Conservation (phyloP, 2,113 vertebrate genomes). For the Rhinopomastus cyanomelas region DNA sequence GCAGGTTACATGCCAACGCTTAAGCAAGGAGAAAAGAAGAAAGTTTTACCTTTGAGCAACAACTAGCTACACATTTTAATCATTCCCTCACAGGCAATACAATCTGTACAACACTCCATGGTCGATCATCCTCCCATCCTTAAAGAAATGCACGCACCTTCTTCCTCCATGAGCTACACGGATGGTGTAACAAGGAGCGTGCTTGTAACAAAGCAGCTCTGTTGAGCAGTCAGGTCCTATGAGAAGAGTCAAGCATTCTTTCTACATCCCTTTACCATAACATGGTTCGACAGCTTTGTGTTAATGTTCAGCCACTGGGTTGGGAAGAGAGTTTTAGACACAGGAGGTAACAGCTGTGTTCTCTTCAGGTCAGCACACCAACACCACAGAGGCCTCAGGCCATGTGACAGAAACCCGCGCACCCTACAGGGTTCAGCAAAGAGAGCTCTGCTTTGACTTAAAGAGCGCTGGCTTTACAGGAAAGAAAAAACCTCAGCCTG, state of each 20-base stretch:
- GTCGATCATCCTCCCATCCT: neutral
- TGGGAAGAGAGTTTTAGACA: neutral
- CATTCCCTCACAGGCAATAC: neutral
- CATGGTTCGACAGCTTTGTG: neutral
- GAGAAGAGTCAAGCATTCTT: neutral
- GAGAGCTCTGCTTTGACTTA: neutral
- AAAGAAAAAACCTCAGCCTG: neutral
- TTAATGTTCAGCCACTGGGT: neutral
- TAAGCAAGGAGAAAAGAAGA: neutral
- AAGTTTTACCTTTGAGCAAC: neutral
- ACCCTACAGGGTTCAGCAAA: neutral
- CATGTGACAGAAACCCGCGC: neutral
- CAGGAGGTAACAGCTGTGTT: neutral
- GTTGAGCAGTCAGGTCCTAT: neutral
- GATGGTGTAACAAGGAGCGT: neutral
- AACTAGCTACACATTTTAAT: neutral
- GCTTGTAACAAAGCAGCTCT: neutral
- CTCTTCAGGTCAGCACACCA: neutral
- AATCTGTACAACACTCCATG: accelerated
- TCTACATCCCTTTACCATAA: neutral
- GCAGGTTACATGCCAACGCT: neutral
- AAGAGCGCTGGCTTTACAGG: no score
- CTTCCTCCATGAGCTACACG: neutral
- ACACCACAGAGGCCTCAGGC: neutral
- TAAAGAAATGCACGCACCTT: neutral